These are phyloP conservation scores for Equus quagga DNA, from an alignment of 2,113 vertebrate genomes.

Conservation along the genomic window DNA sequence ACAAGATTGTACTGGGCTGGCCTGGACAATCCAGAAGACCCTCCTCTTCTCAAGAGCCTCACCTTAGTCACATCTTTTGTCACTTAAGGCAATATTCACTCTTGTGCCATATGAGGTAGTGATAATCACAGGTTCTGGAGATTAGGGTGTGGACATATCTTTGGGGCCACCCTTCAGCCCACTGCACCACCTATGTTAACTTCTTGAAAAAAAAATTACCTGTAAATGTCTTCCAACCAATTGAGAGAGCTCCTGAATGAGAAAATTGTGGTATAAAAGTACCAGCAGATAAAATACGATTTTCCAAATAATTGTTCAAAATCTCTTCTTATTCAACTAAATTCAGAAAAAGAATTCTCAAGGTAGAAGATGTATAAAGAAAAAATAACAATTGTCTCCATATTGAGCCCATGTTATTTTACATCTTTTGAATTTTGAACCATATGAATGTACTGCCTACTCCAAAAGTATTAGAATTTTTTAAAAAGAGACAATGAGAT, in stretches of 20 bases:
- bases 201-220: neutral
- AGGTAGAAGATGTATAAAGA: neutral
- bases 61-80: neutral
- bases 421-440: neutral
- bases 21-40: neutral
- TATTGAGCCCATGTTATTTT: neutral
- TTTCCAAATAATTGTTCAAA: conserved; percentile 30
- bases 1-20: too few species aligned
- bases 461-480: neutral
- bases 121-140: neutral
- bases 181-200: neutral
- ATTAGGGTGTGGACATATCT: neutral
- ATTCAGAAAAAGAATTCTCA: neutral
- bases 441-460: neutral
- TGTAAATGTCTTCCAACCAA: neutral
- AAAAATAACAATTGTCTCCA: neutral
- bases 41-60: neutral
- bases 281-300: neutral
- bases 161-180: neutral
- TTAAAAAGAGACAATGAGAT: neutral
- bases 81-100: neutral
- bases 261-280: neutral
- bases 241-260: neutral
- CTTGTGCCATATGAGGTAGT: neutral
- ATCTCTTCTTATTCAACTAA: neutral